These are phyloP conservation scores for Amazona vittata DNA, from an alignment of 2,113 vertebrate species.

Conservation along the genomic window DNA sequence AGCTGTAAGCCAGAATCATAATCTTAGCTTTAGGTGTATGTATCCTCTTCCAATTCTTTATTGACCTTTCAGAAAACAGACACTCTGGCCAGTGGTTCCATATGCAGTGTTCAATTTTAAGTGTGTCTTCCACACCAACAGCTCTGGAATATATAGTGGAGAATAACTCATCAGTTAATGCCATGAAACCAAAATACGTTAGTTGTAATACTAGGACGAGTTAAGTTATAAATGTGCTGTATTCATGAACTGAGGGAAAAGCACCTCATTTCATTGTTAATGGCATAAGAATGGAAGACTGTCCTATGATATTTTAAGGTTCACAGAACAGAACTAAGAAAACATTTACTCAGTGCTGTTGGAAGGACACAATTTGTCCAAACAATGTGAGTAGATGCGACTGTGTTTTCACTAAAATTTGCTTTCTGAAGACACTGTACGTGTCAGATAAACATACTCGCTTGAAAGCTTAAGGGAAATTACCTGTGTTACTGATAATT, in stretches of 20 bases:
- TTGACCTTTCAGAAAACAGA: neutral
- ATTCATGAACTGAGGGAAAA: neutral
- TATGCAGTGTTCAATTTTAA: neutral
- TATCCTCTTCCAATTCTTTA: neutral
- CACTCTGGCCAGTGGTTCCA: neutral
- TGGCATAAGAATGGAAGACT: neutral
- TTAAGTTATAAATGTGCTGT: neutral
- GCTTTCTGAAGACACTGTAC: neutral
- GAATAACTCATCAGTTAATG: neutral
- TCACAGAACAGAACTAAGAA: neutral
- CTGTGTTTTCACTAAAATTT: neutral
- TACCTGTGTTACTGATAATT: neutral
- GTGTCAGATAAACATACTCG: neutral
- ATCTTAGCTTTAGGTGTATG: neutral
- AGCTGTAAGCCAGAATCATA: neutral
- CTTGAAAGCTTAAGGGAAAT: neutral
- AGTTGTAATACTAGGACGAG: neutral
- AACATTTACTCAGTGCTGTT: neutral
- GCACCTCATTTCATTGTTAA: neutral
- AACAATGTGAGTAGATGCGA: neutral
- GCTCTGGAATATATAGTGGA: neutral
- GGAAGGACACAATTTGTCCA: neutral
- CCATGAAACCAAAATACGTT: neutral
- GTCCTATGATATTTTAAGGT: neutral
- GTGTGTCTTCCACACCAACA: neutral